phyloP scores from a whole-genome alignment of 2,113 vertebrate genomes.

The Gadus macrocephalus region DNA sequence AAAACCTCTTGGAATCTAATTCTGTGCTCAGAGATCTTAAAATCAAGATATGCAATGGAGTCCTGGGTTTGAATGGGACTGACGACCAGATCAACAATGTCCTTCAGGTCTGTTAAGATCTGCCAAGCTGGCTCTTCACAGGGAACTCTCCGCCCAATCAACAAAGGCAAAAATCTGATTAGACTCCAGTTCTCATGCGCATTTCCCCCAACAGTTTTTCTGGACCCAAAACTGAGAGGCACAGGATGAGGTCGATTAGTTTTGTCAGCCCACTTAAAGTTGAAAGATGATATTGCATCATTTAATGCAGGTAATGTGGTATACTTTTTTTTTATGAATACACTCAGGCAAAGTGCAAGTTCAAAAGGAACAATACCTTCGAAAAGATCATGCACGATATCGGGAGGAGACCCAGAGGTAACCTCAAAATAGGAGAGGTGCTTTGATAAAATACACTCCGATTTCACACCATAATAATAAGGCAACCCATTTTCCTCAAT shows the following conservation, averaged over 20 bases:
- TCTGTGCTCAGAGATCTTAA: constrained; percentile 29
- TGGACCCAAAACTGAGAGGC: constrained; percentile 5
- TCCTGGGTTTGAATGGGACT: constrained; percentile 17
- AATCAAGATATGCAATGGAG: constrained; percentile 21
- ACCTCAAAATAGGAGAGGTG: constrained; percentile 21
- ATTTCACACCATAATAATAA: constrained; percentile 31
- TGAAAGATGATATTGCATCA: constrained; percentile 35
- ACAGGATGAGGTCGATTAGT: constrained; percentile 27
- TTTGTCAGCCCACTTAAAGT: constrained; percentile 34
- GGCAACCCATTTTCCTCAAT: constrained; percentile 1
- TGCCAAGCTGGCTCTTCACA: constrained; percentile 22
- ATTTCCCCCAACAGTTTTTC: constrained; percentile 26
- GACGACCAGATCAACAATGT: constrained; percentile 32
- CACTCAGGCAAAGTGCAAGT: too few species aligned
- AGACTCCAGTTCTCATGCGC: constrained; percentile 28
- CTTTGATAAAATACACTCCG: constrained; percentile 14
- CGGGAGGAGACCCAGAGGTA: constrained; percentile 25
- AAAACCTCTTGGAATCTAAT: constrained; percentile 29
- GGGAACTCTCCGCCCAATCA: constrained; percentile 21
- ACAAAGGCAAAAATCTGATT: constrained; percentile 27
- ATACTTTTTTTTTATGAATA: constrained; percentile 19
- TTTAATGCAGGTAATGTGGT: constrained; percentile 24
- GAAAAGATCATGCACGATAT: constrained; percentile 35
- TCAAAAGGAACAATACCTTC: constrained; percentile 32
- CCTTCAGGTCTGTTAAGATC: constrained; percentile 18